These are phyloP conservation scores for Plectus sambesii DNA, from an alignment of 1,140 invertebrate species.

Conservation along the genomic window DNA sequence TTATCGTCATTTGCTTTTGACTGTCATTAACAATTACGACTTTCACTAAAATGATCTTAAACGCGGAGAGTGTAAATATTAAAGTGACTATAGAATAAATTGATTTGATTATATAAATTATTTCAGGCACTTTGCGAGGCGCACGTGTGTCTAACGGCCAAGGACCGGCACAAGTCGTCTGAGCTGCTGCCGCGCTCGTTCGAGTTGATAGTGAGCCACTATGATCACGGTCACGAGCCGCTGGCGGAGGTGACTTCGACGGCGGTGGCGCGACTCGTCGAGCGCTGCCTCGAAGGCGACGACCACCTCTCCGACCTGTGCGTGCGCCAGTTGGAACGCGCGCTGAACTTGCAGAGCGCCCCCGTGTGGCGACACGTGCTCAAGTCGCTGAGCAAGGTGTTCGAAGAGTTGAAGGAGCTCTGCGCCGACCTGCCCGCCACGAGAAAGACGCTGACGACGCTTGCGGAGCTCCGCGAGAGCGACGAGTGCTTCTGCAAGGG, in stretches of 20 bases:
- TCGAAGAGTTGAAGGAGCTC: constrained; percentile 21
- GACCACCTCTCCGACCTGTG: constrained; percentile 6
- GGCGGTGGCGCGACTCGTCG: constrained; percentile 23
- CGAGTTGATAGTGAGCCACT: constrained; percentile 23
- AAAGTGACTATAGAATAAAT: too few relatives aligned
- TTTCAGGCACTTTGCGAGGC: constrained; percentile 29
- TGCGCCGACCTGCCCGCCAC: constrained; percentile 21
- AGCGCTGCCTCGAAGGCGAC: constrained; percentile 24
- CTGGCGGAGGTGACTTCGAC: constrained; percentile 23
- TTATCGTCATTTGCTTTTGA: too few relatives aligned
- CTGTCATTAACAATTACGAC: too few relatives aligned
- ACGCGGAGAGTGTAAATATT: too few relatives aligned
- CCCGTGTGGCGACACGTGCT: constrained; percentile 29
- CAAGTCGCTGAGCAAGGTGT: constrained; percentile 24
- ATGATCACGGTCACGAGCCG: constrained; percentile 20
- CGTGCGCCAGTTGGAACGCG: constrained; percentile 15
- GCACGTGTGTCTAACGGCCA: constrained; percentile 28
- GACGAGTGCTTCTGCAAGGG: constrained; percentile 31
- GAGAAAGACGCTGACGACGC: constrained; percentile 21
- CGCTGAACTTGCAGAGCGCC: constrained; percentile 24
- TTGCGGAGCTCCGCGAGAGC: constrained; percentile 30
- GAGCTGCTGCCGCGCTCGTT: constrained; percentile 23
- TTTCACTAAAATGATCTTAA: too few relatives aligned
- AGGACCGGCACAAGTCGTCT: constrained; percentile 16
- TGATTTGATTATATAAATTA: too few relatives aligned